These are phyloP conservation scores for Pantherophis alleghaniensis DNA, from an alignment of 2,797 vertebrate genomes.

Conservation along the genomic window DNA sequence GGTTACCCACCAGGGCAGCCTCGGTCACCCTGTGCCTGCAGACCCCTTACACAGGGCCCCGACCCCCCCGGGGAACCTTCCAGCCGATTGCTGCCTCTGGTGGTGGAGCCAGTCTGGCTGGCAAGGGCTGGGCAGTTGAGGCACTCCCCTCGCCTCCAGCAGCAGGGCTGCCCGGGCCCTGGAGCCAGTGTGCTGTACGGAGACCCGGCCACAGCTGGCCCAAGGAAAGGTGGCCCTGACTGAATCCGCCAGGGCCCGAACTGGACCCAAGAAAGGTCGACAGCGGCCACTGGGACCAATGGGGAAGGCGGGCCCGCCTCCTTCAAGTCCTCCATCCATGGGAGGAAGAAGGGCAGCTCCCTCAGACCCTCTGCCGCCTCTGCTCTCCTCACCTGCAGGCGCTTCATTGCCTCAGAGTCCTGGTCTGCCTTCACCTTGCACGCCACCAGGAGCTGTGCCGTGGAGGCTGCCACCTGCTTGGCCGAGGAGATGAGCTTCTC, in stretches of 20 bases:
- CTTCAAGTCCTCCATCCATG: not conserved
- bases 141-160: not conserved
- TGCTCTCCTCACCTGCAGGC: constrained; percentile 78
- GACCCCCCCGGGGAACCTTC: not conserved
- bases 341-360: not conserved
- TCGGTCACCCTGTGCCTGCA: not conserved
- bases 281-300: no score
- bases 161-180: not conserved
- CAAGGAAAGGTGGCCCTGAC: not conserved
- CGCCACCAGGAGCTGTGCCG: constrained; percentile 85
- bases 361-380: constrained; percentile 47
- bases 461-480: constrained; percentile 86
- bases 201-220: not conserved
- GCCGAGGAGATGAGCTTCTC: constrained; percentile 88
- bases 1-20: not conserved
- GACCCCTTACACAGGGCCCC: not conserved
- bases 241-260: not conserved
- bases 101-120: not conserved
- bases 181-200: not conserved
- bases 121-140: fast-evolving
- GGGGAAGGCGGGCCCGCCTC: not conserved
- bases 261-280: not conserved
- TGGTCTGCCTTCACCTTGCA: constrained; percentile 91
- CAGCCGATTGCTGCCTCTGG: not conserved
- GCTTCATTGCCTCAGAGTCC: constrained; percentile 87